Base-by-base conservation (phyloP, 2,797 vertebrate species). In the Notamacropus eugenii region DNA sequence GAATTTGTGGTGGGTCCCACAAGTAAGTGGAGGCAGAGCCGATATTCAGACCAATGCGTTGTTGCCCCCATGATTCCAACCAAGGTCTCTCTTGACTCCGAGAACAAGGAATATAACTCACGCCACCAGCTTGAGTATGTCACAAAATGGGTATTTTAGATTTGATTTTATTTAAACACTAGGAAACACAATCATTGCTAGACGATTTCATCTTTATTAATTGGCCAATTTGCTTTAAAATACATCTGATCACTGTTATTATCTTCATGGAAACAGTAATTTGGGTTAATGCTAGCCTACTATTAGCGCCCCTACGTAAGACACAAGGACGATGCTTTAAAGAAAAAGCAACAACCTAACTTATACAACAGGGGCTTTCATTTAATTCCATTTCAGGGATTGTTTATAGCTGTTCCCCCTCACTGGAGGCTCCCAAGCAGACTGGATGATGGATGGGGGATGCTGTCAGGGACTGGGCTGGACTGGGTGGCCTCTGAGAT, bases 71-170 rank as follows among this genome's bases (percentile, higher is more conserved):
- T 11, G 24, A 24, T 24, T 27, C 1, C 9, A 24, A 87, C 40
- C 40, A 2, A 34, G 2, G 3, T 87, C 87, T 54, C 93, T 91
- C 58, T 31, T 54, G n/a, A 94, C 19, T 8, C 46, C 57, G 74
- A 90, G 67, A 31, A 27, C 94, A 92, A 87, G 90, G 87, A 92
- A 90, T 24, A 1, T 46, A 46, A 90, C 92, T 93, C 16, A 92
- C 13, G 5, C 46, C 31, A 40, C 27, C 55, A 92, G 9, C 93
- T 97, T 93, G 94, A 96, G 56, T 96, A 93, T 96, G 97, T 96
- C 98, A 96, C 98, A 98, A 98, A 98, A 97, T 96, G 95, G 96
- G 62, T 97, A 96, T 95, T 97, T 94, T 97, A 97, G 93, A 94
- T 97, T 97, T 97, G 96, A 95, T 96, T 96, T 96, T 91, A 94